Percentiles rank a stretch among this genome's conserved stretches.
phyloP scores from a whole-genome alignment of 2,113 vertebrate genomes.

The Syngnathus scovelli region DNA sequence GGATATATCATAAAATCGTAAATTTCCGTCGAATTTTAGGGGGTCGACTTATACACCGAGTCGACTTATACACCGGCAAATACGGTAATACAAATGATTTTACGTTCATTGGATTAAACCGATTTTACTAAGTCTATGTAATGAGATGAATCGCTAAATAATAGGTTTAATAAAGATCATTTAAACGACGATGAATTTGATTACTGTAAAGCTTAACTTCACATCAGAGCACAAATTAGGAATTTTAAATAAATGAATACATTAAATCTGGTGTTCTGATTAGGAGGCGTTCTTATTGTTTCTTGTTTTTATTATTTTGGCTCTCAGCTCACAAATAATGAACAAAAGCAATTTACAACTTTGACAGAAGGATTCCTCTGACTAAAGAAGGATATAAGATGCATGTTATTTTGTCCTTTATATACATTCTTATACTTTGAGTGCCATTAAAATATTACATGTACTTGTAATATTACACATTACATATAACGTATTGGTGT shows the following conservation, averaged over 20 bases:
- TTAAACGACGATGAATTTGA: neutral
- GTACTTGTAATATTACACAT: too few species aligned
- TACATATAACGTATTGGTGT: neutral
- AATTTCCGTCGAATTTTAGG: too few species aligned
- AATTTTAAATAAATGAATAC: neutral
- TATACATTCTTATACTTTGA: neutral
- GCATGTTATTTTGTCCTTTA: neutral
- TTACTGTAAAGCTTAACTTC: neutral
- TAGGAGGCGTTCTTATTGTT: neutral
- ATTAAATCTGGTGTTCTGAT: neutral
- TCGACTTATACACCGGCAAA: too few species aligned
- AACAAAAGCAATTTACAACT: neutral
- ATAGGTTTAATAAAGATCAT: constrained; percentile 14
- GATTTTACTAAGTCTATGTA: constrained; percentile 5
- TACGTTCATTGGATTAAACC: neutral
- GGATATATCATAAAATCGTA: too few species aligned
- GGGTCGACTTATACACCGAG: too few species aligned
- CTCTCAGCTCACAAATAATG: neutral
- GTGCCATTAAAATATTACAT: neutral
- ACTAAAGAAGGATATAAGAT: neutral
- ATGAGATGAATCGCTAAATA: constrained; percentile 1
- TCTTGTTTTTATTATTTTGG: neutral
- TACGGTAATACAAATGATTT: constrained; percentile 1
- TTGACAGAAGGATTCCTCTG: neutral
- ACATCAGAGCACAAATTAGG: neutral